Evolutionary conservation across 2,113 vertebrate genomes (phyloP), one percentile per base, ranked within the genome.

Genomic region (Salvator merianae): DNA sequence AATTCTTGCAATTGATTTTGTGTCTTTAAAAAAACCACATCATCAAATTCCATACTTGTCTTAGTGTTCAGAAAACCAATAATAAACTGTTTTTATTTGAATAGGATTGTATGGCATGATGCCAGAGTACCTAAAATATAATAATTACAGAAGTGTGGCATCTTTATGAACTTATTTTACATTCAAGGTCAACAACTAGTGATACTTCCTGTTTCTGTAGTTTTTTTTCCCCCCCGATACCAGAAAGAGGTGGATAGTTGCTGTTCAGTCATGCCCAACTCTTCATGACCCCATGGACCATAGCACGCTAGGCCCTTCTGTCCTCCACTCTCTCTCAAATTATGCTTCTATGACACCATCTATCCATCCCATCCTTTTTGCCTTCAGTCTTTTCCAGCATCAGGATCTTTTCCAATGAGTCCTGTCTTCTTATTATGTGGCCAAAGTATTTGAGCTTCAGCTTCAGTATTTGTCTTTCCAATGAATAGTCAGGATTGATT

Each of bases 1-100:
- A 7, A 36, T 63, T 69, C 7, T 70, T 59, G 53, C 16, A 70
- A 28, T 81, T 87, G 30, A 34, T 82, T 86, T n/a, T 83, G 38
- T 24, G 76, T 85, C 4, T 43, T 5, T 18, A 79, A 63, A 53
- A n/a, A 68, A 53, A 36, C 10, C 20, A 80, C 77, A 83, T 72
- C 24, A 0, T 32, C 59, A 86, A 38, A 32, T 34, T 40, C 32
- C 32, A n/a, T 32, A 43, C 1, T 62, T 78, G 68, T 28, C 9
- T 6, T 70, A 62, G 47, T 47, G 65, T 7, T 8, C 5, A 2
- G 5, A 14, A 69, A 32, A 7, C 47, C 66, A 69, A 65, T 73
- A 16, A 73, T 38, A 43, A 43, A 74, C 22, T 18, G 38, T 30
- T 55, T 70, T 81, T 70, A 1, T 65, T 79, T 62, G 10, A 69